Base-by-base conservation (phyloP, 2,113 vertebrate species). In the Corythoichthys intestinalis region DNA sequence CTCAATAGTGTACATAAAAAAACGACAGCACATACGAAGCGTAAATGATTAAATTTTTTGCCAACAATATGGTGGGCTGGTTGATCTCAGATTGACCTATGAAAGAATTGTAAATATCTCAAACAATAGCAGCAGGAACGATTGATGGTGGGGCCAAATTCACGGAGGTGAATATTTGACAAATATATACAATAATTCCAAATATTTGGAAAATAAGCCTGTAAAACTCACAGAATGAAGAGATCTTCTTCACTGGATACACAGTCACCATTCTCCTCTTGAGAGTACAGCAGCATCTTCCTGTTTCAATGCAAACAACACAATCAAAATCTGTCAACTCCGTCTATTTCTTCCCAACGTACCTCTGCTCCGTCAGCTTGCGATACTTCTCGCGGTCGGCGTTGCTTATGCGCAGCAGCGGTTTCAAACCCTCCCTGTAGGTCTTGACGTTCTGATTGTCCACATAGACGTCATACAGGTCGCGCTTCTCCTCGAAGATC, bases 401-500 rank as follows among this genome's bases (percentile, higher is more conserved):
- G 0, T 80, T 91, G 89, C 94, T 98, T 83, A 98, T 85, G 77
- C 94, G 95, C 53, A 98, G 91, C 82, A 98, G 90, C 0, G 96
- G 94, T 17, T 96, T 95, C 86, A 98, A 88, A 39, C 93, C 94
- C 2, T 94, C 95, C 0, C 93, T 92, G 89, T 94, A 93, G 0
- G 95, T 96, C 86, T 92, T 96, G 81, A 98, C 96, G 17, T 96
- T 98, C 91, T 98, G 96, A 90, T 97, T 98, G 78, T 97, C 96
- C 64, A 98, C 94, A 0, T 96, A 98, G n/a, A 97, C 94, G 0
- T 98, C 96, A 0, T 98, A 98, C 59, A 98, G 93, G 58, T 96
- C 94, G 61, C 85, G 92, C 80, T 98, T 98, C 88, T 98, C 94
- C 89, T 98, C 95, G 65, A 98, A 98, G 75, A 98, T 96, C 92